Conservation (phyloP, 1,140 invertebrate species). For the Bombus confusus region DNA sequence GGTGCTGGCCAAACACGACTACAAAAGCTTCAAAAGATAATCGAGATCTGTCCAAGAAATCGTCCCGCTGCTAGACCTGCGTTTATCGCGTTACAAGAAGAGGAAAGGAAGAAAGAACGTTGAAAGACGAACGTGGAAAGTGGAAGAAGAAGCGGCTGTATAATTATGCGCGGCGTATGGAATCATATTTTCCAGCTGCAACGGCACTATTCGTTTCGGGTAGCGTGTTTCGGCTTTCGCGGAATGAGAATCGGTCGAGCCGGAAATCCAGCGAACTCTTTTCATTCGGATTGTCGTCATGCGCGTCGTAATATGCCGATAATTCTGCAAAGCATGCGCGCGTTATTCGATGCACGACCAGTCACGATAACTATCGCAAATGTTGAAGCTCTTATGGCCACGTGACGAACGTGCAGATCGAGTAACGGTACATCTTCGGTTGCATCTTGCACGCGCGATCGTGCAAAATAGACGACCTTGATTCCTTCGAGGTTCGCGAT, state of each 20-base stretch:
- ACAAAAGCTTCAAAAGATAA: too few species aligned
- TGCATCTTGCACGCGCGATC: constrained; percentile 39
- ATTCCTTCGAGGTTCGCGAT: constrained; percentile 8
- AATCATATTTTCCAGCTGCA: constrained; percentile 18
- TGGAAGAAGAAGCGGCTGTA: not conserved
- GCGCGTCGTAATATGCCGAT: constrained; percentile 45
- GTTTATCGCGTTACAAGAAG: too few species aligned
- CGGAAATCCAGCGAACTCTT: not conserved
- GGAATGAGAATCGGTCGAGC: constrained; percentile 13
- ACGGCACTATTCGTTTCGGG: constrained; percentile 11
- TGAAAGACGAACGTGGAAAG: not conserved
- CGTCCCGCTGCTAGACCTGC: too few species aligned
- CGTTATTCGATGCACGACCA: constrained; percentile 48
- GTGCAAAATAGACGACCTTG: constrained; percentile 49
- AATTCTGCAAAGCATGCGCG: constrained; percentile 30
- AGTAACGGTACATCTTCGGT: constrained; percentile 37
- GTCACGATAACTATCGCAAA: constrained; percentile 52
- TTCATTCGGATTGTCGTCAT: constrained; percentile 21
- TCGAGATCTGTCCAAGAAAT: too few species aligned
- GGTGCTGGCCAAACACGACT: too few species aligned
- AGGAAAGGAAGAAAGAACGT: not conserved
- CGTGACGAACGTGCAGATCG: constrained; percentile 45
- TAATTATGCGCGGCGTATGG: constrained; percentile 7
- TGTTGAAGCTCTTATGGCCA: constrained; percentile 50
- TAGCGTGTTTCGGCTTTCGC: not conserved